phyloP scores from a whole-genome alignment of 2,113 vertebrate genomes.

The Vicugna pacos region DNA sequence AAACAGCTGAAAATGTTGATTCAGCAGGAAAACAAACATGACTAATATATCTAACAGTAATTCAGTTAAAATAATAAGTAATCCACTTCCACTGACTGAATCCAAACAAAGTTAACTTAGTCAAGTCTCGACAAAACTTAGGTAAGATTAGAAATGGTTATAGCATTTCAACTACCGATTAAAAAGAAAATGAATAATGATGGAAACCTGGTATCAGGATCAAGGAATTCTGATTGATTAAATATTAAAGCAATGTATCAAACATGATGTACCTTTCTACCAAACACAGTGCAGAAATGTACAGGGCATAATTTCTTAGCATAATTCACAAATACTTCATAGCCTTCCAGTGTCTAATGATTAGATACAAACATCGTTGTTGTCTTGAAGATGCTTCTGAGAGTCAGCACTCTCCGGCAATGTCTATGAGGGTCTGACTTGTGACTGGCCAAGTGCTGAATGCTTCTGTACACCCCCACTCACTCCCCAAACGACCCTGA shows the following conservation, averaged over 20 bases:
- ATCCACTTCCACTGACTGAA: slow-evolving; percentile 1
- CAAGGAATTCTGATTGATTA: slow-evolving; percentile 2
- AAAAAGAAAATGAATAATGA: background rate
- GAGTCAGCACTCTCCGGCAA: background rate
- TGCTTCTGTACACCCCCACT: background rate
- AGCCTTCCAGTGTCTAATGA: background rate
- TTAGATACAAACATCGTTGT: background rate
- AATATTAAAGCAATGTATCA: background rate
- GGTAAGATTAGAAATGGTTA: background rate
- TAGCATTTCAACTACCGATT: slow-evolving; percentile 13
- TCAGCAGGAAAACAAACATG: background rate
- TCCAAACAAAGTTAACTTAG: slow-evolving; percentile 10
- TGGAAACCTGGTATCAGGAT: background rate
- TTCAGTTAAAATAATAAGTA: slow-evolving; percentile 36
- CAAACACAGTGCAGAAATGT: background rate
- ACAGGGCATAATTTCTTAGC: background rate
- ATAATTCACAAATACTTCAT: background rate
- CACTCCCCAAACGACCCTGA: background rate
- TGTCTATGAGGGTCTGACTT: background rate
- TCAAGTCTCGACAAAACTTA: background rate
- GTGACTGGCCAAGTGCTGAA: fast-evolving
- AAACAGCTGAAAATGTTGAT: background rate
- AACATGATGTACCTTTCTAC: background rate
- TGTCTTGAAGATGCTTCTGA: background rate
- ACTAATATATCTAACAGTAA: slow-evolving; percentile 31